Evolutionary conservation across 1,140 invertebrate genomes (phyloP).

Genomic region (Sesamia nonagrioides): DNA sequence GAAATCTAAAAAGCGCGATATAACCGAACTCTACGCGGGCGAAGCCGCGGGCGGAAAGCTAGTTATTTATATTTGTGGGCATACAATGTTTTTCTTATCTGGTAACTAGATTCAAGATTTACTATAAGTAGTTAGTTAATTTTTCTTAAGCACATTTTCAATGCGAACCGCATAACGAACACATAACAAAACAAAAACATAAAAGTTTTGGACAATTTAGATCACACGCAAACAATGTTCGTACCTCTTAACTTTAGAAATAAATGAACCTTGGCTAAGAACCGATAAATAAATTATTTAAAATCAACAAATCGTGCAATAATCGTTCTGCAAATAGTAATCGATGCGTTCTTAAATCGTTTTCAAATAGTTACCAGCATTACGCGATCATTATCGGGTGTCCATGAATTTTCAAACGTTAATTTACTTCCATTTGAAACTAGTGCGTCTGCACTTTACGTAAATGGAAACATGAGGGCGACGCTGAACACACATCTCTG

Average conservation of each 20-base stretch:
- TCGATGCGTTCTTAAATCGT: conserved; percentile 15
- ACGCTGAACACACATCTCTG: conserved; percentile 20
- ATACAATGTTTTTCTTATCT: neutral
- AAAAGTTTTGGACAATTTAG: no score
- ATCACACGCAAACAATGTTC: no score
- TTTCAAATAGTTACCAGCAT: conserved; percentile 4
- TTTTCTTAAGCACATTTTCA: neutral
- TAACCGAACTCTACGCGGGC: no score
- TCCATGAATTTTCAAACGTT: conserved; percentile 43
- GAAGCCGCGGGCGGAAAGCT: no score
- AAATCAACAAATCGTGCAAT: neutral
- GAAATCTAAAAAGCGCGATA: no score
- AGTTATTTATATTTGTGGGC: conserved; percentile 14
- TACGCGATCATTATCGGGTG: conserved; percentile 27
- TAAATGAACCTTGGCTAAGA: neutral
- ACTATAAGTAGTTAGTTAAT: no score
- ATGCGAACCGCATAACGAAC: neutral
- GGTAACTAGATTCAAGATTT: no score
- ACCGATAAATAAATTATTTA: neutral
- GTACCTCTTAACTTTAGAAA: neutral
- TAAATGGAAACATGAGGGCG: conserved; percentile 21
- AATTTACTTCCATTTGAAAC: conserved; percentile 36
- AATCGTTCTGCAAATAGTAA: conserved; percentile 1
- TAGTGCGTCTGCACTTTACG: neutral
- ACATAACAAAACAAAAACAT: no score